Evolutionary conservation across 2,113 vertebrate species (phyloP).

Genomic region (Hiodon alosoides): DNA sequence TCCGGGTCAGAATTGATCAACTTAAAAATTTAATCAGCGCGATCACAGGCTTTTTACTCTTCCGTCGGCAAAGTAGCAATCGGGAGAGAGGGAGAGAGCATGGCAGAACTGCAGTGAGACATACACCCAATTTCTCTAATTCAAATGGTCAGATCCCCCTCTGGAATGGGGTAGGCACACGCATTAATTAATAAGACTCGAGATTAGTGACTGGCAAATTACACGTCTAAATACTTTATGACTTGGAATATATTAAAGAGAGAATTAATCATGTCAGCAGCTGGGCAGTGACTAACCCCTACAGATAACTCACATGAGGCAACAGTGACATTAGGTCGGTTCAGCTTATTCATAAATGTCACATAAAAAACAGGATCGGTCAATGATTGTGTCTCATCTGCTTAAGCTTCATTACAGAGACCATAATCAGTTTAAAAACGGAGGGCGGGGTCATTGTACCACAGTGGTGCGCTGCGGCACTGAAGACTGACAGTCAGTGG

Average conservation of each 20-base stretch:
- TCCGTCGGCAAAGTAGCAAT: too few species aligned
- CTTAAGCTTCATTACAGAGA: too few species aligned
- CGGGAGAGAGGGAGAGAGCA: background rate
- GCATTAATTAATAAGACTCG: constrained; percentile 17
- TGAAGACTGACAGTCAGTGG: too few species aligned
- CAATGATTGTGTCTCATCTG: background rate
- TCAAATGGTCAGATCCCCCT: constrained; percentile 5
- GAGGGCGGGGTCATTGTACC: too few species aligned
- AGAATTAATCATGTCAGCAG: constrained; percentile 13
- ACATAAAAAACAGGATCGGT: background rate
- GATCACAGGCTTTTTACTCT: too few species aligned
- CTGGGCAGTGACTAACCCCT: background rate
- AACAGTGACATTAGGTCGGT: background rate
- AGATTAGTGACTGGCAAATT: constrained; percentile 17
- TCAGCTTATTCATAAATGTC: background rate
- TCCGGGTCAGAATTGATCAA: constrained; percentile 14
- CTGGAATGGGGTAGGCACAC: constrained; percentile 1
- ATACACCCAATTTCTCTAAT: constrained; percentile 4
- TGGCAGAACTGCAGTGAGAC: background rate
- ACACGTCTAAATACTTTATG: constrained; percentile 22
- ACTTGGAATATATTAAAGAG: constrained; percentile 22
- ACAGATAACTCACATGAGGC: constrained; percentile 5
- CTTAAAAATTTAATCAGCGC: background rate
- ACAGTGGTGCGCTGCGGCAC: too few species aligned
- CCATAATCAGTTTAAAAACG: too few species aligned